Percentiles rank a stretch among this genome's conserved stretches.
Conservation (phyloP, 2,113 vertebrate species). For the Pantherophis guttatus region DNA sequence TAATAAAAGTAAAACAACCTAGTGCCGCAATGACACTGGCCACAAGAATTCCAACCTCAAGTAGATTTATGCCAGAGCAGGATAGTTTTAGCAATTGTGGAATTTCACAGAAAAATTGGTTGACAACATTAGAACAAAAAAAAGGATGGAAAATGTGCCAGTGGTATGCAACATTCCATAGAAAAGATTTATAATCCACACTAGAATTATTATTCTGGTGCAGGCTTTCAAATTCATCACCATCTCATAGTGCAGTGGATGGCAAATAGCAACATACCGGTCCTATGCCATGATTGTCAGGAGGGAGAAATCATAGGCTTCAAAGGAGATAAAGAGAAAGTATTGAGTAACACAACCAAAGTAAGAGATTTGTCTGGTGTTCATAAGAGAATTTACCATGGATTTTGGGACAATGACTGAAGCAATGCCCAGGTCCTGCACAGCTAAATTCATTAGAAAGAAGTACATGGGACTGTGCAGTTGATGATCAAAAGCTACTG, state of each 20-base stretch:
- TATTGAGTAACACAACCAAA: neutral
- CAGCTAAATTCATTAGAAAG: neutral
- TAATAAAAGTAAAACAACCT: too few species aligned
- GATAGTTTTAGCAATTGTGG: too few species aligned
- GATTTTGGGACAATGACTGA: neutral
- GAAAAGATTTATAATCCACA: neutral
- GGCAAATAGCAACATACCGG: too few species aligned
- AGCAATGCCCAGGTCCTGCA: neutral
- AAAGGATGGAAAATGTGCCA: too few species aligned
- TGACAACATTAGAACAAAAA: too few species aligned
- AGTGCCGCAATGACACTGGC: too few species aligned
- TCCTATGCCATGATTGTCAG: neutral
- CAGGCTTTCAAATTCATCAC: too few species aligned
- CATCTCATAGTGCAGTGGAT: too few species aligned
- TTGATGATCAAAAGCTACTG: neutral
- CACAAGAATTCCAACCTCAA: too few species aligned
- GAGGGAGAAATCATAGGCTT: neutral
- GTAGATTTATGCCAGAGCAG: too few species aligned
- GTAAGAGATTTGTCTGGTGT: neutral
- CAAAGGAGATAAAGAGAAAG: neutral
- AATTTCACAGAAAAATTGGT: too few species aligned
- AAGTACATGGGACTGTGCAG: constrained; percentile 1
- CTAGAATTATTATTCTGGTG: neutral
- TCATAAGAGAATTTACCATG: neutral
- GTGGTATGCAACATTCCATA: neutral